A percentile compares a stretch with the other conserved stretches of the same genome.
These are phyloP conservation scores for Apocheima hispidaria DNA, from an alignment of 2,888 invertebrate species.

Conservation along the genomic window DNA sequence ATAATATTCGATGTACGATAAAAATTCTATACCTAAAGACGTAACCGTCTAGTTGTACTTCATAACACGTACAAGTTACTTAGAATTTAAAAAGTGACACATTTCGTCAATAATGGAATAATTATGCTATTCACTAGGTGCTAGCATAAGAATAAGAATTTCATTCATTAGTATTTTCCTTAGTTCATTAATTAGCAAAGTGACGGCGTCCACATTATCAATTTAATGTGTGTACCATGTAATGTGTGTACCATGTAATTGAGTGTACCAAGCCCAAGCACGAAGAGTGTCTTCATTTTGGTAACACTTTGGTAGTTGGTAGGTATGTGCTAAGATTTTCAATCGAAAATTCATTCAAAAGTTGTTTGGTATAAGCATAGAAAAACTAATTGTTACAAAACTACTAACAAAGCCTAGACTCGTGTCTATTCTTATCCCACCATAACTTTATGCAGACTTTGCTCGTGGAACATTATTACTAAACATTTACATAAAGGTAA, in stretches of 20 bases:
- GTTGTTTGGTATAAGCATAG: too few relatives aligned
- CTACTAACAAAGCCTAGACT: too few relatives aligned
- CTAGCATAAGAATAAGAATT: not conserved
- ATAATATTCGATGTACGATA: too few relatives aligned
- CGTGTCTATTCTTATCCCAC: too few relatives aligned
- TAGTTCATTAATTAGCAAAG: constrained; percentile 36
- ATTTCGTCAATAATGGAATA: constrained; percentile 5
- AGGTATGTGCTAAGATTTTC: not conserved
- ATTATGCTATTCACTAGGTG: constrained; percentile 1
- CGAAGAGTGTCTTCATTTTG: not conserved
- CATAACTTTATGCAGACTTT: too few relatives aligned
- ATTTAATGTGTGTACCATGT: constrained; percentile 44
- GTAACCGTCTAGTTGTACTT: not conserved
- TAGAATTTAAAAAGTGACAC: not conserved
- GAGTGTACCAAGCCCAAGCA: not conserved
- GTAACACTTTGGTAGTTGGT: too few relatives aligned
- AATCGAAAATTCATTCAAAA: not conserved
- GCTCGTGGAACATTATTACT: too few relatives aligned
- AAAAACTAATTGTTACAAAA: too few relatives aligned
- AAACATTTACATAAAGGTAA: too few relatives aligned
- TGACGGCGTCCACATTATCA: constrained; percentile 40
- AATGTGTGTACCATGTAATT: not conserved
- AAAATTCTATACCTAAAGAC: too few relatives aligned
- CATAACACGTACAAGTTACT: not conserved
- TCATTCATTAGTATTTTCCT: constrained; percentile 1